These are phyloP conservation scores for Darevskia mixta DNA, from an alignment of 2,797 vertebrate species.

Conservation along the genomic window DNA sequence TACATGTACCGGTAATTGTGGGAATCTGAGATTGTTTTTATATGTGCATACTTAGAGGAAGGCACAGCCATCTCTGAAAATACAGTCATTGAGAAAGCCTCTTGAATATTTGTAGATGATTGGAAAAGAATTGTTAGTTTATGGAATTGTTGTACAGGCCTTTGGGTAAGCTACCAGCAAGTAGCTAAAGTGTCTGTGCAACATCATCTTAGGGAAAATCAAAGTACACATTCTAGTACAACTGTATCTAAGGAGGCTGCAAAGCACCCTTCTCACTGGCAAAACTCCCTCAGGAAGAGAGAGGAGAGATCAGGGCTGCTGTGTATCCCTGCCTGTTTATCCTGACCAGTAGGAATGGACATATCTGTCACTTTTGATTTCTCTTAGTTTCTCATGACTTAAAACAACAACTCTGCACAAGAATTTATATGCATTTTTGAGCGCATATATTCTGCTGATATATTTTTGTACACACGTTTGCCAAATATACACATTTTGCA, in stretches of 20 bases:
- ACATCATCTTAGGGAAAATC: neutral
- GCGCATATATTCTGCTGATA: too few species aligned
- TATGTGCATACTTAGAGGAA: too few species aligned
- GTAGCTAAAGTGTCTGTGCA: neutral
- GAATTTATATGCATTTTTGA: too few species aligned
- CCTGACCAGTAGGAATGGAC: neutral
- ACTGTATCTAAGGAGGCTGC: neutral
- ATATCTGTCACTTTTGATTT: too few species aligned
- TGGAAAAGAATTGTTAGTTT: neutral
- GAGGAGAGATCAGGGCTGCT: neutral
- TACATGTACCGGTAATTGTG: too few species aligned
- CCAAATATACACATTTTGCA: too few species aligned
- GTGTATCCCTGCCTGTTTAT: neutral
- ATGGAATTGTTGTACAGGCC: neutral
- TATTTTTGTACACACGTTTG: too few species aligned
- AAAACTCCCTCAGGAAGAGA: neutral
- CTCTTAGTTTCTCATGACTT: too few species aligned
- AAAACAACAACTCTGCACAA: too few species aligned
- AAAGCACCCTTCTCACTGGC: neutral
- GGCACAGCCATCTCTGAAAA: neutral
- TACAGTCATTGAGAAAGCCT: neutral
- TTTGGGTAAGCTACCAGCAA: neutral
- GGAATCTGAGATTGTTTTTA: neutral
- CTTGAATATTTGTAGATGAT: neutral
- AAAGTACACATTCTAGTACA: neutral